These are phyloP conservation scores for Drosophila sturtevanti DNA, from an alignment of 1,140 invertebrate genomes.

Conservation along the genomic window DNA sequence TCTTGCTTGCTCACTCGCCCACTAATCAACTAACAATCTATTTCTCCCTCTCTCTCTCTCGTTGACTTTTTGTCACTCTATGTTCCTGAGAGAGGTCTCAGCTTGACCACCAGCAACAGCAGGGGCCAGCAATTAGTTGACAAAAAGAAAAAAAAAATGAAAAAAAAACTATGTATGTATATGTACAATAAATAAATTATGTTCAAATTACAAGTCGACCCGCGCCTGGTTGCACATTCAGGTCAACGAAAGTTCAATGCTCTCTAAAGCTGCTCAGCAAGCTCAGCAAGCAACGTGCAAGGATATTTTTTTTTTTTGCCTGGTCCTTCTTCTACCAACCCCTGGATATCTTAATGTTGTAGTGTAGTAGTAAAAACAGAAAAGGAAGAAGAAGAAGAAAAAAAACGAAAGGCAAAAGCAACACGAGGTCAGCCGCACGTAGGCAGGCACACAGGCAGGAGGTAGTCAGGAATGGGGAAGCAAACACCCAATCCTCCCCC, in stretches of 20 bases:
- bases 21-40: no score
- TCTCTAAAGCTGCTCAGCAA: background rate
- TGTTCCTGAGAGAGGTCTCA: no score
- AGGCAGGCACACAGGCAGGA: constrained; percentile 39
- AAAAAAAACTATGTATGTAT: constrained; percentile 15
- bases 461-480: background rate
- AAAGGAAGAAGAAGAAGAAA: constrained; percentile 8
- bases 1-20: background rate
- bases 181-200: constrained; percentile 69
- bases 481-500: constrained; percentile 30
- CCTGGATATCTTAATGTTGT: constrained; percentile 1
- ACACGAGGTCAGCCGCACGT: constrained; percentile 66
- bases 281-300: constrained; percentile 36
- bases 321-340: background rate
- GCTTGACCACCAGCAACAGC: background rate
- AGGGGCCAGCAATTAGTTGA: constrained; percentile 38
- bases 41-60: background rate
- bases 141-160: constrained; percentile 30
- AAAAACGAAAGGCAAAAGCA: constrained; percentile 32
- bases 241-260: constrained; percentile 64
- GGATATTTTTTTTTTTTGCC: constrained; percentile 56
- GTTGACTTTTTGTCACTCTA: background rate
- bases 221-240: constrained; percentile 54
- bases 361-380: constrained; percentile 11
- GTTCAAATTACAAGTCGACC: constrained; percentile 59